Evolutionary conservation across 2,797 vertebrate genomes (phyloP).

Genomic region (Poecile montanus): DNA sequence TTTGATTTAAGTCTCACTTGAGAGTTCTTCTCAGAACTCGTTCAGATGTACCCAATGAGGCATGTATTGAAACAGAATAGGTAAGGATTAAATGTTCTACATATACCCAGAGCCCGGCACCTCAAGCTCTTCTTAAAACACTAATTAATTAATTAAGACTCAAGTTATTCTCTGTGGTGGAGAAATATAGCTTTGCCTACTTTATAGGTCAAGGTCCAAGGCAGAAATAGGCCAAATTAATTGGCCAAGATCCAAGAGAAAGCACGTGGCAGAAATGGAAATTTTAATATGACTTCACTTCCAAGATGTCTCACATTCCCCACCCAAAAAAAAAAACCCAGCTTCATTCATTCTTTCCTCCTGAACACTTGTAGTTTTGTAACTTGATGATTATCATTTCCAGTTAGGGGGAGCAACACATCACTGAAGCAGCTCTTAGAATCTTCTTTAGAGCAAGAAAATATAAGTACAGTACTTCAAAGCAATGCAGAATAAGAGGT

Average conservation of each 20-base stretch:
- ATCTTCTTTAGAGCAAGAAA: background rate
- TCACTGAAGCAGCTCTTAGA: background rate
- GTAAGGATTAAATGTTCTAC: background rate
- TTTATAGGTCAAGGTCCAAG: background rate
- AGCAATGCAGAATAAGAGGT: constrained; percentile 6
- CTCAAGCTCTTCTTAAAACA: background rate
- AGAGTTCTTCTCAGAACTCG: background rate
- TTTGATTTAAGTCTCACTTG: constrained; percentile 26
- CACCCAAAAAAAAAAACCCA: background rate
- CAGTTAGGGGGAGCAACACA: background rate
- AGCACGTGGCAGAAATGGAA: background rate
- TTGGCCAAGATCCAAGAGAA: background rate
- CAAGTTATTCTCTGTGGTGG: background rate
- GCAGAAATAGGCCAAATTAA: background rate
- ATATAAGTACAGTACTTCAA: background rate
- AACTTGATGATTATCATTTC: background rate
- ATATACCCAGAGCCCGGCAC: background rate
- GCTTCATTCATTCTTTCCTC: background rate
- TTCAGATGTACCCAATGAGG: background rate
- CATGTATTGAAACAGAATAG: background rate
- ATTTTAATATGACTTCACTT: background rate
- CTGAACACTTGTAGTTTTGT: background rate
- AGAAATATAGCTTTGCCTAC: background rate
- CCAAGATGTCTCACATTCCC: background rate
- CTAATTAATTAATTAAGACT: constrained; percentile 24